Percentiles rank a stretch among this genome's conserved stretches.
Conservation (phyloP, 2,113 vertebrate genomes). For the Dasyprocta punctata region DNA sequence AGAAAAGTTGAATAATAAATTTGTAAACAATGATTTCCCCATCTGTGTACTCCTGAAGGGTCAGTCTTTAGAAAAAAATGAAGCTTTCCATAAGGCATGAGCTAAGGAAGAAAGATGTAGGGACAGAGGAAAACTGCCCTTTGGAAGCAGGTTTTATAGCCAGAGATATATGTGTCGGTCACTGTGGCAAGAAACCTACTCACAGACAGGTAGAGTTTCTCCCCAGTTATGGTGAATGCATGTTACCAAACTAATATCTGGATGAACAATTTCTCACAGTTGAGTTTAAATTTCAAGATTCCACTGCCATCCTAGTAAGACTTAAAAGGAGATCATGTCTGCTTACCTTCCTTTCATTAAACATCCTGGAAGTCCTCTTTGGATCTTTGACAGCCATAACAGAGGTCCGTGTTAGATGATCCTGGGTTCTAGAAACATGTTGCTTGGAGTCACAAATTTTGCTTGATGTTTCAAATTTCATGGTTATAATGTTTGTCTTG, state of each 20-base stretch:
- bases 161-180: neutral
- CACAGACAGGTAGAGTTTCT: neutral
- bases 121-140: neutral
- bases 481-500: neutral
- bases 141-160: neutral
- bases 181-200: neutral
- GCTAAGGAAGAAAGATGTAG: neutral
- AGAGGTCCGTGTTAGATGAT: neutral
- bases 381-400: neutral
- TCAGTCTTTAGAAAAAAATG: neutral
- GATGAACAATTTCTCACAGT: neutral
- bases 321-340: neutral
- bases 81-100: neutral
- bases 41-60: neutral
- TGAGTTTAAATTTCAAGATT: neutral
- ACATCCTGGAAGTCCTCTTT: neutral
- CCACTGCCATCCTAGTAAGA: neutral
- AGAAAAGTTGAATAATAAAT: neutral
- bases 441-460: neutral
- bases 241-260: neutral
- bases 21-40: neutral
- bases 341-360: neutral
- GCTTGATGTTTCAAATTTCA: neutral
- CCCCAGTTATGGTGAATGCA: neutral
- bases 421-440: neutral